Evolutionary conservation across 1,140 invertebrate genomes (phyloP), one percentile per base, ranked within the genome.

Genomic region (Muscidifurax raptorellus): DNA sequence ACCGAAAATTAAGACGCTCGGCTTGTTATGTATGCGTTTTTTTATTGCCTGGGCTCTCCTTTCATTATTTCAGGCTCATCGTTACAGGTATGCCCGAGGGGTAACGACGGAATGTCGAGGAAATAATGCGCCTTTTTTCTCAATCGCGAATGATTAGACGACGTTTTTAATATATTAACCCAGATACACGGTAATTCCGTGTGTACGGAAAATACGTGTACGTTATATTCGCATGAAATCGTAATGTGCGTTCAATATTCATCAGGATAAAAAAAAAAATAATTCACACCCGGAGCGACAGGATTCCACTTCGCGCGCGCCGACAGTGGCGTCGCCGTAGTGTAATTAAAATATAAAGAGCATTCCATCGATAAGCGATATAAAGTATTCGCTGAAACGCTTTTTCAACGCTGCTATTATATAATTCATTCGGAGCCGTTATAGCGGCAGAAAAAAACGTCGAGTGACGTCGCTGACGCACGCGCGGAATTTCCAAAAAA

Each of bases 1-100:
- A 85, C 44, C 75, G 40, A 67, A 83, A 78, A 83, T 83, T 69
- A 71, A 83, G 75, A 83, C 82, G 27, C 80, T 18, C 67, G 59
- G 40, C 52, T 2, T 36, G 1, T 66, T 27, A 12, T 44, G n/a
- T 27, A n/a, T 6, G 40, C 25, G 22, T 59, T 7, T 59, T 59
- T 59, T n/a, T 59, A 59, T 59, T 47, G 15, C 44, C 44, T 47
- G 7, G 44, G 1, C 52, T 22, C 18, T 15, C 5, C 22, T 3
- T 4, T 59, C 18, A 4, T 59, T 59, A 2, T 59, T 2, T 52
- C 13, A 52, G 1, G 36, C 18, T 69, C 77, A 32, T 25, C 9
- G 13, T n/a, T n/a, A n/a, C 0, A 52, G 80, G 47, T 52, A 52
- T 40, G 40, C 40, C 10, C 40, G 4, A 10, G 4, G 40, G 40